phyloP scores from a whole-genome alignment of 2,113 vertebrate species.

The Ageneiosus marmoratus region DNA sequence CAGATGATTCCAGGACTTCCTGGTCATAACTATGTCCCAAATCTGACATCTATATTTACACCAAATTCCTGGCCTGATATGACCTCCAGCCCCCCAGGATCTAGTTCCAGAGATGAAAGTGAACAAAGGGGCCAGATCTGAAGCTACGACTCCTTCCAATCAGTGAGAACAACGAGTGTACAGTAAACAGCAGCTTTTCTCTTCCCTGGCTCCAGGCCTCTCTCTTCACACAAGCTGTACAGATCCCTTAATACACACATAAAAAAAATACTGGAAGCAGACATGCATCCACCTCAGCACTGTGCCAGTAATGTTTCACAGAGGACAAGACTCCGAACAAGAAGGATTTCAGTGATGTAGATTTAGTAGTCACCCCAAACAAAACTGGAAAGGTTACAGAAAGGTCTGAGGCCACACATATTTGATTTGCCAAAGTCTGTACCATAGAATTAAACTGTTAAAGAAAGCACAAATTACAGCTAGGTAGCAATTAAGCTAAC shows the following conservation, averaged over 20 bases:
- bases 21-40: conserved; percentile 21
- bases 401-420: not conserved
- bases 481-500: conserved; percentile 24
- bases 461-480: conserved; percentile 29
- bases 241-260: conserved; percentile 48
- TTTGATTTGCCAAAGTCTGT: conserved; percentile 8
- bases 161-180: conserved; percentile 44
- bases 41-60: conserved; percentile 47
- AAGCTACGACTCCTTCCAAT: conserved; percentile 16
- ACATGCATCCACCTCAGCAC: conserved; percentile 37
- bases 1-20: conserved; percentile 33
- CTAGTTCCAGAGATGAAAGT: conserved; percentile 26
- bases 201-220: conserved; percentile 29
- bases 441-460: conserved; percentile 25
- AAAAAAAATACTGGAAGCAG: conserved; percentile 25
- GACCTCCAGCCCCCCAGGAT: conserved; percentile 26
- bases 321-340: conserved; percentile 39
- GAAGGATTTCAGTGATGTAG: conserved; percentile 30
- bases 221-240: conserved; percentile 36
- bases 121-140: conserved; percentile 4
- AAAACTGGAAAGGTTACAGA: conserved; percentile 26
- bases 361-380: conserved; percentile 31
- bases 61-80: conserved; percentile 35
- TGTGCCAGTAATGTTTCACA: conserved; percentile 38
- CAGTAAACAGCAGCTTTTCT: conserved; percentile 50